Evolutionary conservation across 2,113 vertebrate species (phyloP).

Genomic region (Mobula birostris): DNA sequence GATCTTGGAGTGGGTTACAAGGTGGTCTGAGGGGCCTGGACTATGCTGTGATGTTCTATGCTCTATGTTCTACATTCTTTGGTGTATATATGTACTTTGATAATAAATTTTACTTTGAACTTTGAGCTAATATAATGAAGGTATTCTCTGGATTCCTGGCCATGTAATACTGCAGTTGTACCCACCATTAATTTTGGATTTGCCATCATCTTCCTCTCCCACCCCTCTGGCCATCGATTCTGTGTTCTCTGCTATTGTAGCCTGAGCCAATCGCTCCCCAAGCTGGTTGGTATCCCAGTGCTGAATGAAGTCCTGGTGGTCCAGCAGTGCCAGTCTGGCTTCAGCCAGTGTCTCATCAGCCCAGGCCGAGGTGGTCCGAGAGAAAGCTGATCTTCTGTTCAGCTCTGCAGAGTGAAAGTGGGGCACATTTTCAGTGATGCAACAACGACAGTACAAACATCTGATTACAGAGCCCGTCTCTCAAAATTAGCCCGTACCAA

Average conservation of each 20-base stretch:
- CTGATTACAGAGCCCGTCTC: too few relatives aligned
- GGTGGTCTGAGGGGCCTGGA: too few relatives aligned
- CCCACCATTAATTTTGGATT: too few relatives aligned
- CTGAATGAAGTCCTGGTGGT: constrained; percentile 41
- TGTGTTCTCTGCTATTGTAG: background rate
- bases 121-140: background rate
- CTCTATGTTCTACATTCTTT: too few relatives aligned
- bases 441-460: too few relatives aligned
- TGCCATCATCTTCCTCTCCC: background rate
- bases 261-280: background rate
- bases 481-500: too few relatives aligned
- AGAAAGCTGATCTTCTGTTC: constrained; percentile 49
- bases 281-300: background rate
- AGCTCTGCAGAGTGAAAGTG: constrained; percentile 45
- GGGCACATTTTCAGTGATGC: background rate
- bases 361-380: constrained; percentile 49
- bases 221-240: background rate
- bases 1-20: too few relatives aligned
- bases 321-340: constrained; percentile 55
- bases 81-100: too few relatives aligned
- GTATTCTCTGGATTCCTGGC: too few relatives aligned
- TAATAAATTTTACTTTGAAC: too few relatives aligned
- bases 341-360: constrained; percentile 51
- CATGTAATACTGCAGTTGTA: too few relatives aligned
- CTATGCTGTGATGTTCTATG: too few relatives aligned